These are phyloP conservation scores for Marisa cornuarietis DNA, from an alignment of 1,140 invertebrate genomes.

Conservation along the genomic window DNA sequence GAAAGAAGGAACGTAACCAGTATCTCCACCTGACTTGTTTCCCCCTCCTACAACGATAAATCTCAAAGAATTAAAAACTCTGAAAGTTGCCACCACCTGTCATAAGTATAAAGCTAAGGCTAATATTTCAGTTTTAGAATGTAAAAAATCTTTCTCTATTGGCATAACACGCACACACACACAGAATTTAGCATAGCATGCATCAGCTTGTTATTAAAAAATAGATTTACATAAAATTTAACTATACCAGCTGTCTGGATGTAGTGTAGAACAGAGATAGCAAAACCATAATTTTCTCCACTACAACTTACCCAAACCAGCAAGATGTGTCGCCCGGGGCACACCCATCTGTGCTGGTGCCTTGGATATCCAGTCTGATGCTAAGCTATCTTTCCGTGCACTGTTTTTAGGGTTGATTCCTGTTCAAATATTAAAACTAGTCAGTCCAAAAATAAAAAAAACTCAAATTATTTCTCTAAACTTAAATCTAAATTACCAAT, in stretches of 20 bases:
- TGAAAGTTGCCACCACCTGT: not conserved
- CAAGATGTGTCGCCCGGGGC: constrained; percentile 13
- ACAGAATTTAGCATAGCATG: not conserved
- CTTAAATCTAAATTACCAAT: too few relatives aligned
- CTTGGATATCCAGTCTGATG: constrained; percentile 20
- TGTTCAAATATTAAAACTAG: constrained; percentile 17
- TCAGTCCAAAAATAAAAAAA: not conserved
- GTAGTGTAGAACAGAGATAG: not conserved
- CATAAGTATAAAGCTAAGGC: not conserved
- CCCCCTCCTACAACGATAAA: not conserved
- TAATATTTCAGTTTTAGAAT: not conserved
- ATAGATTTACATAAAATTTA: not conserved
- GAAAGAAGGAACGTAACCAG: constrained; percentile 49
- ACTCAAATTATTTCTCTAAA: too few relatives aligned
- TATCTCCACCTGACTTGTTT: constrained; percentile 24
- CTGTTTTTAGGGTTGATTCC: constrained; percentile 51
- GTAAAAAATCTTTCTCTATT: not conserved
- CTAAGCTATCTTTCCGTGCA: constrained; percentile 35
- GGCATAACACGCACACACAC: too few relatives aligned
- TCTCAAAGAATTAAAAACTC: not conserved
- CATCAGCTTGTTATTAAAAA: not conserved
- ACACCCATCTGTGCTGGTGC: not conserved
- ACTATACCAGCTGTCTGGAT: not conserved
- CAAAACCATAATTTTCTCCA: not conserved
- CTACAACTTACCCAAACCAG: constrained; percentile 7